Conservation (phyloP, 2,113 vertebrate genomes). For the Varanus salvator region DNA sequence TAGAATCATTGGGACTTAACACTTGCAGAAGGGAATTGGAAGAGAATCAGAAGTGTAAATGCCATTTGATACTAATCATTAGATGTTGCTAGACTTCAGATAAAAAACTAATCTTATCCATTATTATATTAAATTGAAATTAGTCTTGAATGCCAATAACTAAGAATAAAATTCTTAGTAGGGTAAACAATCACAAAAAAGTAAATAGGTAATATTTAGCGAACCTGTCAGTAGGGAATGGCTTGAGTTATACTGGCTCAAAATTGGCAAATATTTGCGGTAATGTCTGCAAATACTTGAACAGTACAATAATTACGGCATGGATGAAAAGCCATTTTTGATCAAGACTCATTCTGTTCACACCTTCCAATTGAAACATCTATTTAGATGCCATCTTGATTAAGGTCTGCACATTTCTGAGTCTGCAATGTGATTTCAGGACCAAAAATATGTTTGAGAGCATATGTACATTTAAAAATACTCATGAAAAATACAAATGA, state of each 20-base stretch:
- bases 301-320: background rate
- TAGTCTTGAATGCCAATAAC: background rate
- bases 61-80: background rate
- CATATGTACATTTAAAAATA: too few relatives aligned
- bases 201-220: background rate
- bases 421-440: too few relatives aligned
- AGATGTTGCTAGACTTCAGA: background rate
- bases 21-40: too few relatives aligned
- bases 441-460: too few relatives aligned
- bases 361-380: too few relatives aligned
- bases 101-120: background rate
- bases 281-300: background rate
- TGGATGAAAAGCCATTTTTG: too few relatives aligned
- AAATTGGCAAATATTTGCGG: background rate
- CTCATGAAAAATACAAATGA: too few relatives aligned
- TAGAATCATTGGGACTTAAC: too few relatives aligned
- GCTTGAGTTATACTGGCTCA: background rate
- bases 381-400: too few relatives aligned
- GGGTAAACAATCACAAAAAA: background rate
- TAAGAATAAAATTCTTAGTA: background rate
- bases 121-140: background rate
- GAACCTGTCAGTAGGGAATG: background rate
- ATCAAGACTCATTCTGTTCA: too few relatives aligned
- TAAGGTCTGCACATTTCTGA: too few relatives aligned
- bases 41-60: too few relatives aligned